Evolutionary conservation across 2,888 invertebrate species (phyloP).

Genomic region (Chymomyza caudatula): DNA sequence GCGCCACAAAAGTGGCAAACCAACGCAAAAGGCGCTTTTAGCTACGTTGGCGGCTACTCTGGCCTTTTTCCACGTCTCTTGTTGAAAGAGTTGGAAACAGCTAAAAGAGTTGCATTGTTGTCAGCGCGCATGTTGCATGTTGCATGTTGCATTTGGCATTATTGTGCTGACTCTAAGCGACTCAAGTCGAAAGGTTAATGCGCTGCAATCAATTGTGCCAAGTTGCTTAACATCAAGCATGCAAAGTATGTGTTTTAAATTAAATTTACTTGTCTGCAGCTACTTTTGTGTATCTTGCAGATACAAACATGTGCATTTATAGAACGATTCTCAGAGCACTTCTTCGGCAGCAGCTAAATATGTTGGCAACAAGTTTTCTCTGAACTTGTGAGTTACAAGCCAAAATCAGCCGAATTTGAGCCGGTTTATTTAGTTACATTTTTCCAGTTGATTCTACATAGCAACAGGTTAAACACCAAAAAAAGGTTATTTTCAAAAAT

Average conservation of each 20-base stretch:
- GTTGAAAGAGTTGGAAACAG: not conserved
- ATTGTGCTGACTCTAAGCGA: not conserved
- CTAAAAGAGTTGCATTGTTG: slow-evolving; percentile 61
- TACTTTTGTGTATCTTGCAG: not conserved
- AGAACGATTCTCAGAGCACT: no score
- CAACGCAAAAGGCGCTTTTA: slow-evolving; percentile 11
- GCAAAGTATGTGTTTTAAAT: not conserved
- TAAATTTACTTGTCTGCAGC: not conserved
- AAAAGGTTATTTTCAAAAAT: no score
- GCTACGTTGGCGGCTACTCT: not conserved
- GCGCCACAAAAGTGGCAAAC: slow-evolving; percentile 45
- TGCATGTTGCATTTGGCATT: slow-evolving; percentile 30
- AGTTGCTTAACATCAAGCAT: not conserved
- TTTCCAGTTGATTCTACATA: no score
- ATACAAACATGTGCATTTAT: not conserved
- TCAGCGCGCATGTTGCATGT: slow-evolving; percentile 50
- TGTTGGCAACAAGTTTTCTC: no score
- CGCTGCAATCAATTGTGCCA: not conserved
- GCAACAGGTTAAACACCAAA: no score
- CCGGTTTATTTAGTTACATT: no score
- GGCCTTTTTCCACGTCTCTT: not conserved
- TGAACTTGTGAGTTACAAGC: no score
- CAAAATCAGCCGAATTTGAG: no score
- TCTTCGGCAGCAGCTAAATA: no score
- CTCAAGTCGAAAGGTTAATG: not conserved